phyloP scores from a whole-genome alignment of 2,113 vertebrate genomes.

The Oxyura jamaicensis region DNA sequence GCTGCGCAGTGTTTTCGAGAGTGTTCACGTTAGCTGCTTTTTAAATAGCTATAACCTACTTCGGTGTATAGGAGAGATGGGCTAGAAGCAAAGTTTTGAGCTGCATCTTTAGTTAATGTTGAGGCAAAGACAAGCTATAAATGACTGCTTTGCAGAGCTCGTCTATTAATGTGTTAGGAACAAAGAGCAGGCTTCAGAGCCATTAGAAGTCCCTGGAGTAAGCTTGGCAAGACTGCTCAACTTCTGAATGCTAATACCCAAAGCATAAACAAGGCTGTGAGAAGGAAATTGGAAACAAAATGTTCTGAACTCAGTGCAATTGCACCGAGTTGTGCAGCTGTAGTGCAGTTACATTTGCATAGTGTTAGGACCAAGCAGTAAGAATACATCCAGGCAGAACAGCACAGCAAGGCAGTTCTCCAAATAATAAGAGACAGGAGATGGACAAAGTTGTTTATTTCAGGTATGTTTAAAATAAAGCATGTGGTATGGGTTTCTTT shows the following conservation, averaged over 20 bases:
- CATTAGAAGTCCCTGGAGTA: background rate
- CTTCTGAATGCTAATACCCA: background rate
- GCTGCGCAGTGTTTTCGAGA: background rate
- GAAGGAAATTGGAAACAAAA: background rate
- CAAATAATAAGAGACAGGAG: background rate
- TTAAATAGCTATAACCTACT: background rate
- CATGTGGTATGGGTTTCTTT: background rate
- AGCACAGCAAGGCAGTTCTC: background rate
- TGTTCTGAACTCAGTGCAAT: background rate
- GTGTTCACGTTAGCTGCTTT: background rate
- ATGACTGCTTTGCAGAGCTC: background rate
- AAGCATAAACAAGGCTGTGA: background rate
- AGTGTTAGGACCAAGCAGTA: too few relatives aligned
- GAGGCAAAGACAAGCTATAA: background rate
- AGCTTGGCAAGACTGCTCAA: background rate
- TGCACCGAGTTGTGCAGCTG: rapidly evolving
- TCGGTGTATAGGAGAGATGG: background rate
- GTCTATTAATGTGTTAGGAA: background rate
- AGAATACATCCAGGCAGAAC: background rate
- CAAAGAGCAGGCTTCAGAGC: background rate
- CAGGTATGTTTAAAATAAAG: background rate
- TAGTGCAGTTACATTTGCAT: background rate
- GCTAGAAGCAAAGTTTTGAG: background rate
- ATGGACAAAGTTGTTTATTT: background rate
- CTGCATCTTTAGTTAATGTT: background rate